Evolutionary conservation across 2,797 vertebrate genomes (phyloP), one percentile per base, ranked within the genome.

Genomic region (Anisognathus igniventris): DNA sequence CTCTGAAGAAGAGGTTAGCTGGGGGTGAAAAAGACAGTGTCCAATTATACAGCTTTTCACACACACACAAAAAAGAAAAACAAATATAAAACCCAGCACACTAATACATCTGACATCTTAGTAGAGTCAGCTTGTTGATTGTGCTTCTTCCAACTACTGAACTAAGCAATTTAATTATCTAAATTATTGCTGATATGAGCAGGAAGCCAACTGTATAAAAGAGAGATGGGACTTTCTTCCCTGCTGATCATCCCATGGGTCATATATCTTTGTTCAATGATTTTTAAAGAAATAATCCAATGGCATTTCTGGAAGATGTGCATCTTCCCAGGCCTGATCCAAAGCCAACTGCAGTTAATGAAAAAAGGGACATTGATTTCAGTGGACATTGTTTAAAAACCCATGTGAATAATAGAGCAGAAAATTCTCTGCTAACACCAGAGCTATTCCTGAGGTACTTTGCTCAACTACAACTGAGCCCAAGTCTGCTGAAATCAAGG

Each of bases 141-240:
- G 1, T 74, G 73, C 47, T 42, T 91, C 60, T 92, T 88, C 73
- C 83, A 96, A 88, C 73, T 84, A 92, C 76, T 92, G 94, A 91
- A 95, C 82, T 91, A 93, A 95, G 95, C 76, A 92, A 95, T 96
- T 96, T 96, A 97, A 96, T 96, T 96, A 95, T 88, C 93, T 91
- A 84, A 94, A 90, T 96, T 93, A 93, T 88, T 94, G 85, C 88
- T 96, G 87, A 93, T 95, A 92, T 62, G 95, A 96, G 88, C 92
- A 95, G 73, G 82, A 94, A 95, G 86, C 57, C 91, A 92, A 94
- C 70, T 65, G 35, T 90, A 83, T 57, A 90, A 67, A 92, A 96
- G 53, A 92, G 66, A 91, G 74, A 91, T 79, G 42, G 61, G 77
- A 80, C 39, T 83, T 91, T 72, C 54, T 73, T 57, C 33, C 20